Evolutionary conservation across 1,140 invertebrate genomes (phyloP).

Genomic region (Hesperophylax magnus): DNA sequence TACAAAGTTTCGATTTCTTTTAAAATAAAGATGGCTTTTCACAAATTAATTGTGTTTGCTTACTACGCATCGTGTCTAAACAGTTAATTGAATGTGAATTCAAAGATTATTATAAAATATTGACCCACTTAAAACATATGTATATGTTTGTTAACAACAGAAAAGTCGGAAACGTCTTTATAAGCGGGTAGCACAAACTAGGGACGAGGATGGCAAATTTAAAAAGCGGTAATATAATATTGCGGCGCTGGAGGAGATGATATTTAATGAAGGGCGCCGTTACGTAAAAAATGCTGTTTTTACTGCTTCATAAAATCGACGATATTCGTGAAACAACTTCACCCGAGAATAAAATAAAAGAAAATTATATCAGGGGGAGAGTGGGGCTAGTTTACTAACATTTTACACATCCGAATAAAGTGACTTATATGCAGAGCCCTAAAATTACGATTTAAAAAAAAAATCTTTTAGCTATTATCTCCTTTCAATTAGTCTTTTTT

Average conservation of each 20-base stretch:
- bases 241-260: slow-evolving; percentile 11
- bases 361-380: slow-evolving; percentile 12
- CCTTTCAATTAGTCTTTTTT: too few species aligned
- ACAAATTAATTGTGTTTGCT: too few species aligned
- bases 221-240: slow-evolving; percentile 27
- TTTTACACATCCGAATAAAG: too few species aligned
- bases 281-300: slow-evolving; percentile 23
- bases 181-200: not conserved
- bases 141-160: not conserved
- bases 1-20: too few species aligned
- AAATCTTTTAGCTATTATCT: too few species aligned
- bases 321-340: slow-evolving; percentile 27
- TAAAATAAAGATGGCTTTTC: too few species aligned
- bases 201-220: slow-evolving; percentile 3
- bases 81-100: too few species aligned
- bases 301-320: slow-evolving; percentile 30
- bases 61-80: too few species aligned
- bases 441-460: too few species aligned
- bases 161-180: not conserved
- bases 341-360: not conserved
- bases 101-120: too few species aligned
- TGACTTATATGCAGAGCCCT: too few species aligned
- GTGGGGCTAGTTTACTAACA: not conserved
- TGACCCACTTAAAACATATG: too few species aligned
- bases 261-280: slow-evolving; percentile 32